Conservation (phyloP, 2,888 invertebrate species). For the Tromatobia lineatoria region DNA sequence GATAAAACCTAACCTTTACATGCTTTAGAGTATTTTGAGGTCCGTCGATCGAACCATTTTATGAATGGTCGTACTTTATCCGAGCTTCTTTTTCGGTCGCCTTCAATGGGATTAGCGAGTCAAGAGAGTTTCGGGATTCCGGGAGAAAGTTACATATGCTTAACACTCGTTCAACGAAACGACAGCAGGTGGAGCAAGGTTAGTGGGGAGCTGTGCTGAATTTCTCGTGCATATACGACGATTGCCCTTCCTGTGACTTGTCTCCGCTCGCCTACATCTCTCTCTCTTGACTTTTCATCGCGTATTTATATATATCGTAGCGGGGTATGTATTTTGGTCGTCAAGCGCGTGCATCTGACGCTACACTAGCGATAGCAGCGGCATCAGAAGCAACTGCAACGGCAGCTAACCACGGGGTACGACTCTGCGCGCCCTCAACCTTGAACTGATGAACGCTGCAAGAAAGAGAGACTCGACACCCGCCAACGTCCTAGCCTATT, state of each 20-base stretch:
- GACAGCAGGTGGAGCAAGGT: constrained; percentile 72
- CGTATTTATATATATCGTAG: constrained; percentile 79
- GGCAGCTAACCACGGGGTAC: constrained; percentile 24
- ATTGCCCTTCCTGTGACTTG: constrained; percentile 46
- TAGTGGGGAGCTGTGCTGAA: constrained; percentile 71
- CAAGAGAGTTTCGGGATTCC: neutral
- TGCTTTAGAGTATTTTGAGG: neutral
- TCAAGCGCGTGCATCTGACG: constrained; percentile 44
- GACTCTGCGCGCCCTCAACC: constrained; percentile 79
- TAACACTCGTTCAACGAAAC: constrained; percentile 24
- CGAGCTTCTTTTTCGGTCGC: neutral
- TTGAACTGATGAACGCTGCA: constrained; percentile 82
- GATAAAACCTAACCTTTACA: too few relatives aligned
- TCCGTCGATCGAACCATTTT: constrained; percentile 5
- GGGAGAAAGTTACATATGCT: constrained; percentile 52
- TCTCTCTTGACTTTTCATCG: constrained; percentile 63
- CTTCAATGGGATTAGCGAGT: constrained; percentile 21
- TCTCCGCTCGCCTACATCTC: constrained; percentile 36
- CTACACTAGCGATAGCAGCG: constrained; percentile 2
- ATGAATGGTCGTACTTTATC: constrained; percentile 23
- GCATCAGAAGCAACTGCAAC: constrained; percentile 32
- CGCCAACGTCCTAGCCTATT: constrained; percentile 70
- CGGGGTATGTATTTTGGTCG: constrained; percentile 81
- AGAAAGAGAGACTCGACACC: constrained; percentile 47
- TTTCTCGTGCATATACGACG: constrained; percentile 64